These are phyloP conservation scores for Malurus elegans DNA, from an alignment of 2,113 vertebrate genomes.

Conservation along the genomic window DNA sequence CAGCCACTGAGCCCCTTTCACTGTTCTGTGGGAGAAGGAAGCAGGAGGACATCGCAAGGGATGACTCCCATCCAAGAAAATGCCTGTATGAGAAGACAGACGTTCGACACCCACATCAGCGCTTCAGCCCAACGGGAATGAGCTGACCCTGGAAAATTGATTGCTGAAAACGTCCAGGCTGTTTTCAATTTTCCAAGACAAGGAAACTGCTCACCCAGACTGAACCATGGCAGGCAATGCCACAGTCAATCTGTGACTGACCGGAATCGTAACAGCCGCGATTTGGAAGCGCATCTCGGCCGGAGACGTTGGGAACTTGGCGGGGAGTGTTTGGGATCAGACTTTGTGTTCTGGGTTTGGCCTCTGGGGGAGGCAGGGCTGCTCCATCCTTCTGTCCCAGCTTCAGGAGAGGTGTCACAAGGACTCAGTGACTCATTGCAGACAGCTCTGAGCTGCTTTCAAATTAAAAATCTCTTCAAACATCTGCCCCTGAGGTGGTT, in stretches of 20 bases:
- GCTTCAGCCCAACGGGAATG: neutral
- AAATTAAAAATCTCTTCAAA: neutral
- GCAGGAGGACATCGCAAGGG: slow-evolving; percentile 16
- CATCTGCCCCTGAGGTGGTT: neutral
- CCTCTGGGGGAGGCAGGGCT: neutral
- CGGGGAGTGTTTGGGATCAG: neutral
- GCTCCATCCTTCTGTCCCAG: neutral
- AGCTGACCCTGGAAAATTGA: slow-evolving; percentile 10
- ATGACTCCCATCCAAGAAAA: slow-evolving; percentile 58
- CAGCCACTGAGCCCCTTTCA: neutral
- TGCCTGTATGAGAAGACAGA: slow-evolving; percentile 16
- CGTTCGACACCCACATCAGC: neutral
- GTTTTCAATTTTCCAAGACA: slow-evolving; percentile 9
- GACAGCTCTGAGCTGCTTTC: neutral
- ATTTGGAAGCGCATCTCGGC: neutral
- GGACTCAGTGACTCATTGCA: neutral
- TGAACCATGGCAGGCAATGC: neutral
- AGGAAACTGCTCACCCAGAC: neutral
- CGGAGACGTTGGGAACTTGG: neutral
- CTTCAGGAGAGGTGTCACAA: neutral
- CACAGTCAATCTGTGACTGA: neutral
- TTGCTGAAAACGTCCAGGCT: neutral
- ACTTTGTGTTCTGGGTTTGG: neutral
- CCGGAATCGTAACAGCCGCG: slow-evolving; percentile 28
- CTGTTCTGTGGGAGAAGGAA: neutral